A percentile compares a stretch with the other conserved stretches of the same genome.
Evolutionary conservation across 2,113 vertebrate species (phyloP).

Genomic region (Butastur rufipennis): DNA sequence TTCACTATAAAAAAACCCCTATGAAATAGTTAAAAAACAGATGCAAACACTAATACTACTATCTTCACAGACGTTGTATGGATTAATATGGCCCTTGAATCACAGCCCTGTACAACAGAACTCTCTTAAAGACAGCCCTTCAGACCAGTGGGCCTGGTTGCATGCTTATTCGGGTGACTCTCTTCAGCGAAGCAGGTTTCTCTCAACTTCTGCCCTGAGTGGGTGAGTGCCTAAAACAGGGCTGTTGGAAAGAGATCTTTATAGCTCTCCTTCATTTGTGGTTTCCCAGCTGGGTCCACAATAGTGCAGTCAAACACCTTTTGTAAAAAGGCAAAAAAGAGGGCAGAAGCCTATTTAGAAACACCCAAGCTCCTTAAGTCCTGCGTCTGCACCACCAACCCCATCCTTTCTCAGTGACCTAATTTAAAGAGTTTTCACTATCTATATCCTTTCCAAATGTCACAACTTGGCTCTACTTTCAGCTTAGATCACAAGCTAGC

Average conservation of each 20-base stretch:
- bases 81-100: background rate
- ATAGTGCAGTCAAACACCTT: background rate
- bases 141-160: background rate
- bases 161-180: background rate
- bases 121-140: background rate
- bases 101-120: background rate
- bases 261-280: background rate
- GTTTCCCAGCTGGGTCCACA: background rate
- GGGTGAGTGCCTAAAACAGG: background rate
- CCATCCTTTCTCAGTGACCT: background rate
- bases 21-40: background rate
- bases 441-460: background rate
- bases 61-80: background rate
- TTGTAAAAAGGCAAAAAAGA: background rate
- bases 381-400: fast-evolving
- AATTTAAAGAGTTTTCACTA: background rate
- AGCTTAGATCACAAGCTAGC: background rate
- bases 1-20: background rate
- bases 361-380: background rate
- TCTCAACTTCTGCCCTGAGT: background rate
- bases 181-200: background rate
- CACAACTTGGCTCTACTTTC: background rate
- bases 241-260: background rate
- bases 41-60: background rate
- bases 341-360: background rate